These are phyloP conservation scores for Pyrrhosoma nymphula DNA, from an alignment of 2,888 invertebrate species.

Conservation along the genomic window DNA sequence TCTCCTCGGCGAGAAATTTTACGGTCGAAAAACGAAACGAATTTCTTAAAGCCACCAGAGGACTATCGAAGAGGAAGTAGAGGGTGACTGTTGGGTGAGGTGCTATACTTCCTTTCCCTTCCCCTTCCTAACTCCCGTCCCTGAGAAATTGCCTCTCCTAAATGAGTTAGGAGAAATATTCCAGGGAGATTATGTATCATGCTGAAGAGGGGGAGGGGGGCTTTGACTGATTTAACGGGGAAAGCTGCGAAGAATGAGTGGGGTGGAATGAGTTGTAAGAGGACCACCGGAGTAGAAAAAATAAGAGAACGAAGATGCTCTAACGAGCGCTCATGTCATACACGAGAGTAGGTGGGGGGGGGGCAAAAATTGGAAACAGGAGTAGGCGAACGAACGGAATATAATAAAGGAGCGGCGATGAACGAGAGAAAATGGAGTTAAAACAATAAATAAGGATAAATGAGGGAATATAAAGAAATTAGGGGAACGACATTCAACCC, in stretches of 20 bases:
- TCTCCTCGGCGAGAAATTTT: background rate
- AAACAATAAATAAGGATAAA: too few species aligned
- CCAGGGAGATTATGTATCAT: background rate
- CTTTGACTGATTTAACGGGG: background rate
- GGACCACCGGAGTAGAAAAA: background rate
- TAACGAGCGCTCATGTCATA: too few species aligned
- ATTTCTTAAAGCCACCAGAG: background rate
- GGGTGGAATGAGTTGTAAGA: background rate
- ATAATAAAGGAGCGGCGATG: too few species aligned
- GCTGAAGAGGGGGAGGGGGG: background rate
- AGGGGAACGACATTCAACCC: too few species aligned
- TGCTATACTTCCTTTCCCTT: background rate
- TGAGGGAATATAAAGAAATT: too few species aligned
- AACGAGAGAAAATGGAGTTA: too few species aligned
- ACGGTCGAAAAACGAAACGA: background rate
- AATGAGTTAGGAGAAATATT: background rate
- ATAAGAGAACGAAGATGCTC: too few species aligned
- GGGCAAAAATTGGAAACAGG: too few species aligned
- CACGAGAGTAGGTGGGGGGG: too few species aligned
- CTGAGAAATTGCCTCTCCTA: conserved; percentile 24
- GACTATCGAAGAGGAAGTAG: background rate
- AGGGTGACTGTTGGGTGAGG: background rate
- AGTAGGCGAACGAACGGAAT: too few species aligned
- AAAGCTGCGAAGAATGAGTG: background rate
- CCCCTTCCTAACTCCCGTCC: background rate